A percentile compares a stretch with the other conserved stretches of the same genome.
These are phyloP conservation scores for Drosophila phalerata DNA, from an alignment of 2,888 invertebrate genomes.

Conservation along the genomic window DNA sequence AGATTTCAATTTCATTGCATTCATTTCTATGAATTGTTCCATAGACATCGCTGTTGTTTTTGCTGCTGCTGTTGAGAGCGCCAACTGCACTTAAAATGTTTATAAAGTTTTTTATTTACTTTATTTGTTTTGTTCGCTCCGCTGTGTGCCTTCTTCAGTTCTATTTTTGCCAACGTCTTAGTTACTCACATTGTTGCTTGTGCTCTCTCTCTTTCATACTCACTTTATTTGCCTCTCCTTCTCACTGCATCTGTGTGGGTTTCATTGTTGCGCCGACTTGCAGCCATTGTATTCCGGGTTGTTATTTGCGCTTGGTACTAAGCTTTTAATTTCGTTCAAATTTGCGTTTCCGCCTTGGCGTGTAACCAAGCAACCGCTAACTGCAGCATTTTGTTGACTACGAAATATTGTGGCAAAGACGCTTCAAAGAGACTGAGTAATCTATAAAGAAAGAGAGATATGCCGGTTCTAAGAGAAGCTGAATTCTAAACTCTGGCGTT, in stretches of 20 bases:
- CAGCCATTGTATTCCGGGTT: slow-evolving; percentile 14
- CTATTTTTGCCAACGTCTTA: slow-evolving; percentile 56
- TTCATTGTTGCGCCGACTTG: slow-evolving; percentile 30
- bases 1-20: slow-evolving; percentile 73
- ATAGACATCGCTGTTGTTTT: slow-evolving; percentile 20
- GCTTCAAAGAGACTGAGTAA: not conserved
- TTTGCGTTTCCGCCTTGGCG: slow-evolving; percentile 50
- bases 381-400: slow-evolving; percentile 24
- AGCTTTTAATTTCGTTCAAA: slow-evolving; percentile 57
- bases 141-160: slow-evolving; percentile 45
- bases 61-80: slow-evolving; percentile 26
- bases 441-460: slow-evolving; percentile 6
- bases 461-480: not conserved
- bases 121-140: slow-evolving; percentile 55
- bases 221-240: slow-evolving; percentile 21
- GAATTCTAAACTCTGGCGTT: not conserved
- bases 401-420: slow-evolving; percentile 14
- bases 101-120: slow-evolving; percentile 62
- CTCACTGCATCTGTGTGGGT: not conserved
- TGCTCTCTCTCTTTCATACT: slow-evolving; percentile 11
- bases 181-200: slow-evolving; percentile 27
- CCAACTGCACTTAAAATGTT: slow-evolving; percentile 75
- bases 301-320: slow-evolving; percentile 37
- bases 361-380: slow-evolving; percentile 50
- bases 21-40: slow-evolving; percentile 54